Percentiles rank a stretch among this genome's conserved stretches.
Evolutionary conservation across 2,113 vertebrate species (phyloP).

Genomic region (Pachypanchax playfairii): DNA sequence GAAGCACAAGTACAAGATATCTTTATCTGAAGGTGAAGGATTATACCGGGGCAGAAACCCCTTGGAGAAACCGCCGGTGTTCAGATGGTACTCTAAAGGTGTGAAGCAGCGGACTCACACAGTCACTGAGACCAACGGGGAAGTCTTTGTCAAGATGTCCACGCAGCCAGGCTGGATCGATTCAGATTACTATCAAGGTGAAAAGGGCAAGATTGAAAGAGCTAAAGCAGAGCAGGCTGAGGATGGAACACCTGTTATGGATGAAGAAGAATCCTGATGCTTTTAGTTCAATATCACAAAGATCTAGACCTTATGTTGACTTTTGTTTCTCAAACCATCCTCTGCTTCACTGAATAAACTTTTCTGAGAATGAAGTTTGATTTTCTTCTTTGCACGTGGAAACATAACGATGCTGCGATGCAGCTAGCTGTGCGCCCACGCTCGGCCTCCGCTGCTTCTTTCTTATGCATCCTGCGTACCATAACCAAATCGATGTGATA

Average conservation of each 20-base stretch:
- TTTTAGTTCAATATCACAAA: too few relatives aligned
- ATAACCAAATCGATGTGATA: conserved; percentile 25
- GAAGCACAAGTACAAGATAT: conserved; percentile 93
- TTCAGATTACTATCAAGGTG: conserved; percentile 90
- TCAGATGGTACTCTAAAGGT: conserved; percentile 89
- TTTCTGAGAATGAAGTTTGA: conserved; percentile 3
- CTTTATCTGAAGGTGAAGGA: conserved; percentile 87
- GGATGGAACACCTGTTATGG: conserved; percentile 2
- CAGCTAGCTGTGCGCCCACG: neutral
- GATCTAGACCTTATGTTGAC: too few relatives aligned
- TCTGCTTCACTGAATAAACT: conserved; percentile 24
- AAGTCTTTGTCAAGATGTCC: conserved; percentile 86
- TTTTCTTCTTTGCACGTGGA: conserved; percentile 10
- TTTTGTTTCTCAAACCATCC: neutral
- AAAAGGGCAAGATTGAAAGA: conserved; percentile 79
- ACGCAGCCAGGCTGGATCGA: conserved; percentile 73
- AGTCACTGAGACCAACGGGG: conserved; percentile 81
- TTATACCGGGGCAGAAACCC: conserved; percentile 84
- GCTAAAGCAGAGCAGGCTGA: conserved; percentile 41
- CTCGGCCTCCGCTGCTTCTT: conserved; percentile 3
- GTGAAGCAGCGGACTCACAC: conserved; percentile 88
- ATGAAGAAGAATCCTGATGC: neutral
- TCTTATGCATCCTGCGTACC: conserved; percentile 36
- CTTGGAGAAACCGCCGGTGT: conserved; percentile 67
- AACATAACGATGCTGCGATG: neutral